phyloP scores from a whole-genome alignment of 2,113 vertebrate species.

The Semnornis frantzii region DNA sequence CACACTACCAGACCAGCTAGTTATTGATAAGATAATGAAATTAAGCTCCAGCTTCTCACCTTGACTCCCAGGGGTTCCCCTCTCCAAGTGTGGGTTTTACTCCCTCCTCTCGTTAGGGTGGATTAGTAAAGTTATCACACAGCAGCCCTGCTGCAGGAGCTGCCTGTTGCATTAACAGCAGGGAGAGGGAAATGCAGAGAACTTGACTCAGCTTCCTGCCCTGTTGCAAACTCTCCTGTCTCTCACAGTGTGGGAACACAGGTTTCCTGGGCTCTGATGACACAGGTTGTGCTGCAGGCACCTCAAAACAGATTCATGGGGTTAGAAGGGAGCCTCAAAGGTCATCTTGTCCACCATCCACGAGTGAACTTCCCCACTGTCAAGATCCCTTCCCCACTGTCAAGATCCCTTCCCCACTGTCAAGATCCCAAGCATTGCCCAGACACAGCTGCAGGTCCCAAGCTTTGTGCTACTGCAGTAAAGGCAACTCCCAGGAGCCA shows the following conservation, averaged over 20 bases:
- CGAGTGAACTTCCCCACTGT: fast-evolving
- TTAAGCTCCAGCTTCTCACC: conserved; percentile 56
- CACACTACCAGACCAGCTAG: conserved; percentile 2
- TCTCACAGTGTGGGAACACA: fast-evolving
- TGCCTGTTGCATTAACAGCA: no score
- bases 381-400: neutral
- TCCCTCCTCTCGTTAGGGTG: neutral
- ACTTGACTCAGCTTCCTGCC: fast-evolving
- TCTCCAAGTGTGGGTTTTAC: neutral
- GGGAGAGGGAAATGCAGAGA: no score
- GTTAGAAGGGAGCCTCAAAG: no score
- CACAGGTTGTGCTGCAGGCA: neutral
- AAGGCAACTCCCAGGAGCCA: neutral
- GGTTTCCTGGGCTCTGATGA: neutral
- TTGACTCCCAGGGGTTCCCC: neutral
- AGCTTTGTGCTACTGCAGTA: neutral
- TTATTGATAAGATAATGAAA: conserved; percentile 64
- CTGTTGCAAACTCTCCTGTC: neutral
- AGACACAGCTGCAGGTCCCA: neutral
- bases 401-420: fast-evolving
- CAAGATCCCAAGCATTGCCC: neutral
- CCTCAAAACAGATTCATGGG: neutral
- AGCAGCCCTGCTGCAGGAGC: neutral
- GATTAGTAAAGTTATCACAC: conserved; percentile 11
- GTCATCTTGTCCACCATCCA: neutral